These are phyloP conservation scores for Clarias pachynema DNA, from an alignment of 2,797 vertebrate species.

Conservation along the genomic window DNA sequence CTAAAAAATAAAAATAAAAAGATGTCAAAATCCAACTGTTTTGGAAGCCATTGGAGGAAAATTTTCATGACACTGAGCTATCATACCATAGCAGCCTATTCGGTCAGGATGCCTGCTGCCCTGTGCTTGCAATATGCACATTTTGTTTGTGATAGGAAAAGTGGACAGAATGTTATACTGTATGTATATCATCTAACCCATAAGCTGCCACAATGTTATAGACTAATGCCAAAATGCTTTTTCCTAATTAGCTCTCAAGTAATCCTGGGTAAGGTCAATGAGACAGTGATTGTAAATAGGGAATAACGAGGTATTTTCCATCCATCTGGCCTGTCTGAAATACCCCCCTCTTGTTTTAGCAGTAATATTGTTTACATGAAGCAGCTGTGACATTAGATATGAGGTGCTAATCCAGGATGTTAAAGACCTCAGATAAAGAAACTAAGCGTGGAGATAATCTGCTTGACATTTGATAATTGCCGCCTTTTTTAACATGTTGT, in stretches of 20 bases:
- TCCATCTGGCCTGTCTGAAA: conserved; percentile 49
- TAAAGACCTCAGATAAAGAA: conserved; percentile 19
- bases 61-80: background rate
- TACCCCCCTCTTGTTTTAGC: conserved; percentile 40
- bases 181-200: background rate
- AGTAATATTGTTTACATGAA: conserved; percentile 30
- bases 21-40: background rate
- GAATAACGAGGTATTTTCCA: conserved; percentile 51
- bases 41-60: background rate
- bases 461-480: background rate
- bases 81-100: background rate
- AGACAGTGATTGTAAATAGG: conserved; percentile 34
- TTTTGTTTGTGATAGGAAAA: background rate
- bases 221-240: conserved; percentile 16
- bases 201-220: conserved; percentile 13
- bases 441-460: background rate
- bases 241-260: conserved; percentile 37
- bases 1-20: background rate
- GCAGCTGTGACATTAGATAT: conserved; percentile 50
- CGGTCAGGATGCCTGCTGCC: background rate
- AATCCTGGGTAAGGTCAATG: conserved; percentile 45
- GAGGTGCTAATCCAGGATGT: conserved; percentile 48
- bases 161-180: background rate
- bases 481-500: background rate
- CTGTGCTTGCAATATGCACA: background rate